phyloP scores from a whole-genome alignment of 1,140 invertebrate genomes.

The Apis mellifera region Amel_HAv3.1 CM009937.2:5402001-5402500 shows the following conservation, averaged over 20 bases:
- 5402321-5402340: neutral
- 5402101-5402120: conserved; percentile 13
- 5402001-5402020: neutral
- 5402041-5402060: neutral
- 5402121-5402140: conserved; percentile 5
- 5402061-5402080: neutral
- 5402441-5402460: too few species aligned
- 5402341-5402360: neutral
- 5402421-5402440: too few species aligned
- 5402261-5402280: neutral
- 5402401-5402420: too few species aligned
- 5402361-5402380: too few species aligned
- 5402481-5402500: too few species aligned
- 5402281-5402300: neutral
- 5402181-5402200: conserved; percentile 6
- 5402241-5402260: neutral
- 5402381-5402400: too few species aligned
- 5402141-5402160: conserved; percentile 9
- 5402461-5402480: too few species aligned
- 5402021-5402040: neutral
- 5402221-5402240: too few species aligned
- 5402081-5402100: neutral
- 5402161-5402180: conserved; percentile 22
- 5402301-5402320: neutral
- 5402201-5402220: conserved; percentile 8